Conservation (phyloP, 2,113 vertebrate species). For the Osmerus eperlanus region DNA sequence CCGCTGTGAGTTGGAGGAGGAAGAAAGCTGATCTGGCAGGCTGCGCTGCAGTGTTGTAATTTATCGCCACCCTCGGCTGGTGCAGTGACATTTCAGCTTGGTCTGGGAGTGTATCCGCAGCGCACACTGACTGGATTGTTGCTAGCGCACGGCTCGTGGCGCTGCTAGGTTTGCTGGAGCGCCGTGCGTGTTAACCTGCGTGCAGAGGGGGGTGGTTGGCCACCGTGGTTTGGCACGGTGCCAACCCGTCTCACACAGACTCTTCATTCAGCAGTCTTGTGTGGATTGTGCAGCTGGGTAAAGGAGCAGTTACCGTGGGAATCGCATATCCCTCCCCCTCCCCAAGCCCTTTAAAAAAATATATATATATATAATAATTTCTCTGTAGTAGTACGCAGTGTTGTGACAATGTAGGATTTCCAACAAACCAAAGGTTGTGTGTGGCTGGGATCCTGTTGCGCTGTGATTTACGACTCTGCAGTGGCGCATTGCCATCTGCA, state of each 20-base stretch:
- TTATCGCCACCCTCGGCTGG: conserved; percentile 30
- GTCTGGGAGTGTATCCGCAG: background rate
- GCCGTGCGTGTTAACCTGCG: conserved; percentile 14
- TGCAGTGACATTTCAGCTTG: conserved; percentile 38
- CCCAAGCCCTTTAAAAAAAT: background rate
- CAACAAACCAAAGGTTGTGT: background rate
- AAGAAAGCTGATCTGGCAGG: conserved; percentile 12
- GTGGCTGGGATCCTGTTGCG: background rate
- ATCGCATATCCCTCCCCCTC: conserved; percentile 7
- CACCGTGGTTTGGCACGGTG: conserved; percentile 27
- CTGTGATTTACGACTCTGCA: background rate
- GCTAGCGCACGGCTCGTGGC: conserved; percentile 22
- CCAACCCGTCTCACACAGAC: conserved; percentile 29
- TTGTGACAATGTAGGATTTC: no score
- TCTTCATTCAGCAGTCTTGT: conserved; percentile 42
- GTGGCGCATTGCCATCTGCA: conserved; percentile 10
- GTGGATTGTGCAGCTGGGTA: conserved; percentile 14
- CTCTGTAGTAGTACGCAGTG: no score
- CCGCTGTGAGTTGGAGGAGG: background rate
- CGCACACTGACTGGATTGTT: conserved; percentile 29
- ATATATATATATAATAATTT: no score
- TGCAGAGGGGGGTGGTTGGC: no score
- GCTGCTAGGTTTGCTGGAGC: background rate
- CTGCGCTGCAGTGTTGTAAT: conserved; percentile 32
- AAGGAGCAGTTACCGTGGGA: conserved; percentile 21